Evolutionary conservation across 2,888 invertebrate genomes (phyloP).

Genomic region (Catocala nupta): DNA sequence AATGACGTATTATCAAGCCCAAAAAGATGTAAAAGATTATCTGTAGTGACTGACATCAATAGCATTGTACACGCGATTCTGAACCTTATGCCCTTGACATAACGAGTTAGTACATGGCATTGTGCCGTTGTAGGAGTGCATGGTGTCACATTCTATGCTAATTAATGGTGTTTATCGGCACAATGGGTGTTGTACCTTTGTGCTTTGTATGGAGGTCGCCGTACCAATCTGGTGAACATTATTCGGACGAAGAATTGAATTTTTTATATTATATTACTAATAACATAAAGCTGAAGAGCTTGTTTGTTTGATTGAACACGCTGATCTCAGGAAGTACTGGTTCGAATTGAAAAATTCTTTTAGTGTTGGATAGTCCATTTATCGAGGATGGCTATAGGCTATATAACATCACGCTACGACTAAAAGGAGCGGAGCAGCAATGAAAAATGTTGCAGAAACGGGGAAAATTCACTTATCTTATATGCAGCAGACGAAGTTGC

Average conservation of each 20-base stretch:
- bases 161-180: constrained; percentile 46
- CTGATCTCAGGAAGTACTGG: no score
- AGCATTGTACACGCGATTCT: constrained; percentile 21
- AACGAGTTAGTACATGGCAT: constrained; percentile 19
- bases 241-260: background rate
- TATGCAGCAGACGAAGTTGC: no score
- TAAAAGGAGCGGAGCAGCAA: no score
- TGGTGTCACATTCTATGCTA: constrained; percentile 65
- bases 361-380: no score
- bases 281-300: background rate
- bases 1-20: constrained; percentile 9
- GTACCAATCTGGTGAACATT: background rate
- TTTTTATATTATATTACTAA: background rate
- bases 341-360: no score
- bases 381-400: no score
- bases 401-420: no score
- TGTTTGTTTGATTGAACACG: no score
- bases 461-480: no score
- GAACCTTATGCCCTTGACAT: constrained; percentile 38
- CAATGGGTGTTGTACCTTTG: constrained; percentile 42
- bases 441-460: no score
- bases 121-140: constrained; percentile 24
- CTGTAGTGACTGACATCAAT: background rate
- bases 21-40: constrained; percentile 11
- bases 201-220: constrained; percentile 37